Percentiles rank a stretch among this genome's conserved stretches.
Conservation (phyloP, 2,888 invertebrate genomes). For the Spodoptera picta region DNA sequence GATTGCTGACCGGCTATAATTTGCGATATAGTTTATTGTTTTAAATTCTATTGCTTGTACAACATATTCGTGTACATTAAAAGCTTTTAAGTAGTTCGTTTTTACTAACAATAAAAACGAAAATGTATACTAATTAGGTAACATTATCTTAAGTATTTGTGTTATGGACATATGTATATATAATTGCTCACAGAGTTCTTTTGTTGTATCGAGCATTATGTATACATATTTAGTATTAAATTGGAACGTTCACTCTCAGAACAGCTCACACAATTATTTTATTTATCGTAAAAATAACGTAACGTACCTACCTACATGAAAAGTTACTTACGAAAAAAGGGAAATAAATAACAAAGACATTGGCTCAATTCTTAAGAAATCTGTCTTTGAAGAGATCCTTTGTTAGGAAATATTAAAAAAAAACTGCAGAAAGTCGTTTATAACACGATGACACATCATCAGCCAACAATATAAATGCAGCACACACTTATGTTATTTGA, state of each 20-base stretch:
- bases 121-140: constrained; percentile 18
- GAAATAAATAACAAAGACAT: background rate
- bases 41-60: constrained; percentile 26
- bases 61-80: constrained; percentile 30
- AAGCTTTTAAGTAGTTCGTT: constrained; percentile 20
- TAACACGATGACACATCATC: constrained; percentile 10
- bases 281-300: no score
- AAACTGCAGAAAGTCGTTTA: constrained; percentile 1
- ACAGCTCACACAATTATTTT: no score
- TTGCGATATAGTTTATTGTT: constrained; percentile 26
- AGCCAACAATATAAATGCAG: no score
- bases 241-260: no score
- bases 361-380: background rate
- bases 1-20: constrained; percentile 31
- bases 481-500: constrained; percentile 3
- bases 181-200: no score
- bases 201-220: no score
- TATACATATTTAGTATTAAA: no score
- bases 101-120: constrained; percentile 3
- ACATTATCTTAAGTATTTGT: constrained; percentile 1
- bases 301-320: background rate
- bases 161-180: no score
- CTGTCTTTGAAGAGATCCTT: background rate
- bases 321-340: constrained; percentile 10
- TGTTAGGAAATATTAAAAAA: background rate